These are phyloP conservation scores for Latrodectus elegans DNA, from an alignment of 2,888 invertebrate genomes.

Conservation along the genomic window DNA sequence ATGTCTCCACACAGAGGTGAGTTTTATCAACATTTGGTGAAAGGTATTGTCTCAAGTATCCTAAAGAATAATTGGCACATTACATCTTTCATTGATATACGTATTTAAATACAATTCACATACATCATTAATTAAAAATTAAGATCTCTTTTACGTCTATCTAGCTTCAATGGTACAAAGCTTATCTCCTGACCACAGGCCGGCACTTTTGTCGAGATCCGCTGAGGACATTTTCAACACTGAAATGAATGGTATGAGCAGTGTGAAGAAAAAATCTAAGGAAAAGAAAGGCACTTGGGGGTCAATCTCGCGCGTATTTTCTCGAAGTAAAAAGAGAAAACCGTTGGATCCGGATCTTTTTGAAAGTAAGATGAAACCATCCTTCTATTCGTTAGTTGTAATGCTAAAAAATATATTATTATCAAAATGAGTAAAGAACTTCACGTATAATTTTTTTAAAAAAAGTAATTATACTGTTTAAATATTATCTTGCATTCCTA, in stretches of 20 bases:
- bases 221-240: slow-evolving; percentile 84
- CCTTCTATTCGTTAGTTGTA: background rate
- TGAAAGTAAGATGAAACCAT: slow-evolving; percentile 30
- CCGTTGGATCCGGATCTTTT: slow-evolving; percentile 61
- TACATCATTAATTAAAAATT: too few species aligned
- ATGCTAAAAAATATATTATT: background rate
- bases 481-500: too few species aligned
- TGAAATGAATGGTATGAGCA: slow-evolving; percentile 72
- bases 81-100: too few species aligned
- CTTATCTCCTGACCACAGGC: slow-evolving; percentile 46
- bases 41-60: too few species aligned
- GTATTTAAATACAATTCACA: too few species aligned
- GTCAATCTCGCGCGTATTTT: slow-evolving; percentile 91
- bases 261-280: slow-evolving; percentile 75
- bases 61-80: too few species aligned
- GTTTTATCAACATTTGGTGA: background rate
- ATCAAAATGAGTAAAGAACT: background rate
- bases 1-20: slow-evolving; percentile 49
- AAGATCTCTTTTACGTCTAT: background rate
- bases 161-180: slow-evolving; percentile 19
- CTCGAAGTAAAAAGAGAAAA: slow-evolving; percentile 79
- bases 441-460: too few species aligned
- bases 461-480: too few species aligned
- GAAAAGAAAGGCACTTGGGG: slow-evolving; percentile 89
- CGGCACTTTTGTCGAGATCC: slow-evolving; percentile 77